These are phyloP conservation scores for Oryzias celebensis DNA, from an alignment of 2,113 vertebrate genomes.

Conservation along the genomic window DNA sequence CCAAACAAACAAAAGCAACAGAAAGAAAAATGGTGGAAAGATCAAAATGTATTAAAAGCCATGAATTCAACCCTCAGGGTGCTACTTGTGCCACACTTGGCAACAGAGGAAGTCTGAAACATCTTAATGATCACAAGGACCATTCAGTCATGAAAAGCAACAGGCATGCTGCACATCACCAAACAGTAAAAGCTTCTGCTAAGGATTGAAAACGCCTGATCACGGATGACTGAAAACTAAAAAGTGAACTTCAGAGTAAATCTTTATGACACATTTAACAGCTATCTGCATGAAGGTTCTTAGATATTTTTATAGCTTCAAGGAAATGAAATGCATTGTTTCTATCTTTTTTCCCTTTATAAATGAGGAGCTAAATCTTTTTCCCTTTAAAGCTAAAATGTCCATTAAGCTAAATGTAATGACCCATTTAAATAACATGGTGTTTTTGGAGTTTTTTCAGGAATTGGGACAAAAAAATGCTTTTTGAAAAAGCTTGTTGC, in stretches of 20 bases:
- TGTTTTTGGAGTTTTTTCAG: no score
- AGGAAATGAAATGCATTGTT: no score
- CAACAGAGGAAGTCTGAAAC: constrained; percentile 18
- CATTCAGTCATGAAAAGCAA: constrained; percentile 2
- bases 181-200: constrained; percentile 29
- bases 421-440: no score
- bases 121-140: constrained; percentile 39
- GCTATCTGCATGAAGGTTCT: no score
- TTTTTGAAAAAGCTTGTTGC: no score
- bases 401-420: no score
- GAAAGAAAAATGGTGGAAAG: constrained; percentile 16
- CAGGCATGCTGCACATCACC: constrained; percentile 32
- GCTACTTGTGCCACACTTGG: constrained; percentile 13
- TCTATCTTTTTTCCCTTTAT: no score
- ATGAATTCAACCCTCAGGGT: constrained; percentile 6
- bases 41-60: constrained; percentile 30
- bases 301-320: no score
- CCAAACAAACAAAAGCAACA: background rate
- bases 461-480: no score
- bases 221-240: background rate
- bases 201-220: constrained; percentile 11
- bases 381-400: no score
- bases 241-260: constrained; percentile 11
- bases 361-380: no score
- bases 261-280: no score